Base-by-base conservation (phyloP, 2,113 vertebrate species). In the Proteles cristata region DNA sequence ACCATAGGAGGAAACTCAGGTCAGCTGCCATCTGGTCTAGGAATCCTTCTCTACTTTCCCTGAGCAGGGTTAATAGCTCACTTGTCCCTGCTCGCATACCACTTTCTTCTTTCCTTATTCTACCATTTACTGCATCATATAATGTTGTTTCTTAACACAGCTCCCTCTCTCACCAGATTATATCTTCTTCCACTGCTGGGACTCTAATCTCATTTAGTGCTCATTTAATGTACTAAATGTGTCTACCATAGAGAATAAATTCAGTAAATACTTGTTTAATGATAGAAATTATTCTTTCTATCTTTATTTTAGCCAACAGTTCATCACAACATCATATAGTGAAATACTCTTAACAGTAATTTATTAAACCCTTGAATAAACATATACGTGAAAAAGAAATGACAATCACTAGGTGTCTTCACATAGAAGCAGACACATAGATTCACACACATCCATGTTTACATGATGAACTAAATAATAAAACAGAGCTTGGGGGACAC, bases 281-380 rank as follows among this genome's bases (percentile, higher is more conserved):
- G 11, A 69, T 82, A 39, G 8, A 88, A 76, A 73, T 71, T 21
- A 93, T 66, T 45, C 15, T 81, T n/a, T n/a, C n/a, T n/a, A n/a
- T n/a, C n/a, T 93, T 69, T 73, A 71, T 90, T 86, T 93, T 61
- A 85, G 23, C 25, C 5, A 58, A 66, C 11, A 45, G 16, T 33
- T 80, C 86, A 31, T 35, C 10, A 94, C 48, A 77, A 79, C 23
- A 2, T 80, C 16, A 69, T 14, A 4, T 12, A 92, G 19, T 50
- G n/a, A 83, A 96, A 89, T 79, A 33, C 2, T 61, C 11, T 35
- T 1, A 48, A 21, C 19, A 48, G 21, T 35, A 7, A 74, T 76
- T 96, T 95, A 85, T 66, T 63, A 93, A 94, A 48, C 35, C 16
- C 5, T 5, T n/a, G 17, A 92, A 45, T 58, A 50, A 86, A 66